Conservation (phyloP, 92 coral and sea anemone genomes). For the Phenganax subtilis region DNA sequence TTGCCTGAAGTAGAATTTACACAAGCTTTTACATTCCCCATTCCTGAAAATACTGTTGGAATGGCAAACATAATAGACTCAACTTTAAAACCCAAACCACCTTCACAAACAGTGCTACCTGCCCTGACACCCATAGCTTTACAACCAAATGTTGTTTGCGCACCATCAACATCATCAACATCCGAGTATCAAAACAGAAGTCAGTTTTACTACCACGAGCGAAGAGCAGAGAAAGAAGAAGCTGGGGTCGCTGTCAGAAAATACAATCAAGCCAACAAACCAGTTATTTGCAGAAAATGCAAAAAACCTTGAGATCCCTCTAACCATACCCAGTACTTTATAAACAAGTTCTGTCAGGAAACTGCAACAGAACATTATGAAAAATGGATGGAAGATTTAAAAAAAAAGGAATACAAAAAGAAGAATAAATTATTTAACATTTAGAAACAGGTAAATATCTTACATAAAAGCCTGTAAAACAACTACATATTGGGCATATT, state of each 20-base stretch:
- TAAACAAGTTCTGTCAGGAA: slow-evolving; percentile 30
- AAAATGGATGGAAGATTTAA: slow-evolving; percentile 32
- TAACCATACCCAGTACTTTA: not conserved
- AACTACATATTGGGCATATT: not conserved
- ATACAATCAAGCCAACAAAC: not conserved
- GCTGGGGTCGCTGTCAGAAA: not conserved
- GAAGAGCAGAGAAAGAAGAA: not conserved
- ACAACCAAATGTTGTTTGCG: no score
- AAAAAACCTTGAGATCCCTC: not conserved
- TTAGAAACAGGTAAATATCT: not conserved
- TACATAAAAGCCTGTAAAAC: not conserved
- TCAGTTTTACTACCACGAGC: not conserved
- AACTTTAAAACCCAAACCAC: not conserved
- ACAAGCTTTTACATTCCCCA: slow-evolving; percentile 13
- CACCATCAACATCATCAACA: no score
- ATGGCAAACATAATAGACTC: slow-evolving; percentile 16
- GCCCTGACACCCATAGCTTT: no score
- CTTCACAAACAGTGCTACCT: not conserved
- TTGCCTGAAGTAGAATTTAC: slow-evolving; percentile 42
- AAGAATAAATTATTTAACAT: not conserved
- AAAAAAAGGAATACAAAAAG: slow-evolving; percentile 6
- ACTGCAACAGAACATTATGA: slow-evolving; percentile 35
- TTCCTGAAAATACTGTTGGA: slow-evolving; percentile 46
- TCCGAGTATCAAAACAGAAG: not conserved
- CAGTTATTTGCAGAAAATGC: not conserved